Evolutionary conservation across 2,888 invertebrate genomes (phyloP).

Genomic region (Coelogynopora nodosa): DNA sequence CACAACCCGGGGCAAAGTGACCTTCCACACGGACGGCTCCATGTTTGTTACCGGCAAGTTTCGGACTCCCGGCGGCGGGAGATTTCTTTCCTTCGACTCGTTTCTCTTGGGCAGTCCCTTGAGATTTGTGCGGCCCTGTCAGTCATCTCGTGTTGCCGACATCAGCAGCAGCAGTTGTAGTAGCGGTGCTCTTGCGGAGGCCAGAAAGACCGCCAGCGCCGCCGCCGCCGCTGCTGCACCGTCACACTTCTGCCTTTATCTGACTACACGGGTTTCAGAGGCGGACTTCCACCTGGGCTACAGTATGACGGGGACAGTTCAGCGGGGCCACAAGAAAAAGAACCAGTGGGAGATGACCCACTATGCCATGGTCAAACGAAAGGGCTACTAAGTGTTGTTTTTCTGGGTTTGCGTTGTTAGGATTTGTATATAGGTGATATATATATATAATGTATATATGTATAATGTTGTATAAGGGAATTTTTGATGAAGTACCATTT

Average conservation of each 20-base stretch:
- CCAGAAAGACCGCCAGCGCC: background rate
- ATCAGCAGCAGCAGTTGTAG: background rate
- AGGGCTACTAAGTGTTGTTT: slow-evolving; percentile 67
- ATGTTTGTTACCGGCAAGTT: slow-evolving; percentile 76
- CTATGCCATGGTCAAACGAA: slow-evolving; percentile 78
- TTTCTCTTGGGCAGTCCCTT: background rate
- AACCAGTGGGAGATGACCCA: slow-evolving; percentile 79
- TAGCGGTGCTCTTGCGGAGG: background rate
- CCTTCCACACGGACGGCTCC: slow-evolving; percentile 74
- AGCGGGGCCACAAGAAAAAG: slow-evolving; percentile 71
- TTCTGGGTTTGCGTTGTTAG: too few relatives aligned
- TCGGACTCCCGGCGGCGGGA: slow-evolving; percentile 65
- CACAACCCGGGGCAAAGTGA: slow-evolving; percentile 75
- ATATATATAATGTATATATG: too few relatives aligned
- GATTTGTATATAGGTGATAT: too few relatives aligned
- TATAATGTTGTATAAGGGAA: too few relatives aligned
- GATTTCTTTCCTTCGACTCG: background rate
- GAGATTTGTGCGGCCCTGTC: background rate
- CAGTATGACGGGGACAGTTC: slow-evolving; percentile 79
- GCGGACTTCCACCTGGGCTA: slow-evolving; percentile 85
- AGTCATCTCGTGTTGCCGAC: background rate
- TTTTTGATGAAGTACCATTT: too few relatives aligned
- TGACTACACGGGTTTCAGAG: slow-evolving; percentile 78
- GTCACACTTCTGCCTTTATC: slow-evolving; percentile 65
- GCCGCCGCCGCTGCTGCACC: background rate